These are phyloP conservation scores for Prietella phreatophila DNA, from an alignment of 2,113 vertebrate genomes.

Conservation along the genomic window DNA sequence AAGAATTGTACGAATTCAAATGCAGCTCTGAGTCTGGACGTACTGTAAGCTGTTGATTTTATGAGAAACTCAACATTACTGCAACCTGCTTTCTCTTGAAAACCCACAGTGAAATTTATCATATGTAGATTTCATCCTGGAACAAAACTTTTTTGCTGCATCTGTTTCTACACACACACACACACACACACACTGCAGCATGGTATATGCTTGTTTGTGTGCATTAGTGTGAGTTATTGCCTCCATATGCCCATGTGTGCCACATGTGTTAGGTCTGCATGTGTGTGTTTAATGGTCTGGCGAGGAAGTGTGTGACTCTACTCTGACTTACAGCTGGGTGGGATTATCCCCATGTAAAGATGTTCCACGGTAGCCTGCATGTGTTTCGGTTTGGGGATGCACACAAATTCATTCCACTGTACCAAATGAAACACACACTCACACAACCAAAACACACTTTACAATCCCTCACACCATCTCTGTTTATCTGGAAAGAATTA, in stretches of 20 bases:
- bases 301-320: not conserved
- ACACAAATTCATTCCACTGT: not conserved
- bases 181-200: not conserved
- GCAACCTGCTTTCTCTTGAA: not conserved
- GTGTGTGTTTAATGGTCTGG: conserved; percentile 18
- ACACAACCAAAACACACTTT: not conserved
- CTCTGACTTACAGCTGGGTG: conserved; percentile 7
- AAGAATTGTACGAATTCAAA: not conserved
- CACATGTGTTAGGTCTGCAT: conserved; percentile 51
- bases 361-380: conserved; percentile 22
- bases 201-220: not conserved
- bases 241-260: not conserved
- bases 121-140: not conserved
- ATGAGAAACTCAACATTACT: not conserved
- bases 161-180: not conserved
- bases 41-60: not conserved
- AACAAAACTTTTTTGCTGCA: not conserved
- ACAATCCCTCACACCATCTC: not conserved
- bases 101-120: not conserved
- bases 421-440: not conserved
- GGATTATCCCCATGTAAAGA: conserved; percentile 5
- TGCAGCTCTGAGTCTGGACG: not conserved
- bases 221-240: not conserved
- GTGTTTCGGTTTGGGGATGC: conserved; percentile 16
- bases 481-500: not conserved